A percentile compares a stretch with the other conserved stretches of the same genome.
phyloP scores from a whole-genome alignment of 1,140 invertebrate genomes.

The Trachelipus rathkii region DNA sequence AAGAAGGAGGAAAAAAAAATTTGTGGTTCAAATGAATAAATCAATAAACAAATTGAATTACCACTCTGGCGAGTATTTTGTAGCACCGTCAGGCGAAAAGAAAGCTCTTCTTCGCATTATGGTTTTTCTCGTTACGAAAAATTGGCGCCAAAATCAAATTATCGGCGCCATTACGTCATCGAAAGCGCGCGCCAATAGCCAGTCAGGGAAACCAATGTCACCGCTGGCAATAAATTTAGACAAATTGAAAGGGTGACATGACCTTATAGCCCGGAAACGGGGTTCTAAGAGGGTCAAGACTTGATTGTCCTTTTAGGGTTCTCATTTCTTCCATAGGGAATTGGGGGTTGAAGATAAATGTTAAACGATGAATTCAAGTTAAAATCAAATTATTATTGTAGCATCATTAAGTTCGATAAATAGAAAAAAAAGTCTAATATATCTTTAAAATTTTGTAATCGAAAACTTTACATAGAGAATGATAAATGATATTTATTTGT shows the following conservation, averaged over 20 bases:
- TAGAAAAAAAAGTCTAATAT: too few relatives aligned
- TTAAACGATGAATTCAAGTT: too few relatives aligned
- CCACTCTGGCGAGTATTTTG: constrained; percentile 8
- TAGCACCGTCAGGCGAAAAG: neutral
- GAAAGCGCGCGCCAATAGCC: neutral
- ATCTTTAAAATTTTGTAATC: too few relatives aligned
- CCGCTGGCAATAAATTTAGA: neutral
- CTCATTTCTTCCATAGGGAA: too few relatives aligned
- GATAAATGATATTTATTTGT: too few relatives aligned
- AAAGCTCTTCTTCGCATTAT: neutral
- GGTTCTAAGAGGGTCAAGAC: neutral
- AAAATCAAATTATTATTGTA: too few relatives aligned
- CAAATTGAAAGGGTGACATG: neutral
- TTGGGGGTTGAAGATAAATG: too few relatives aligned
- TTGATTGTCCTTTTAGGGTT: neutral
- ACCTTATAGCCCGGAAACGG: neutral
- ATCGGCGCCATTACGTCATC: constrained; percentile 10
- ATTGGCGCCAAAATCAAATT: constrained; percentile 8
- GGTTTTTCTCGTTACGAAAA: constrained; percentile 9
- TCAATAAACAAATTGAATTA: neutral
- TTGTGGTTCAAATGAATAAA: neutral
- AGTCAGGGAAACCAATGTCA: neutral
- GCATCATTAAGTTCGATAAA: too few relatives aligned
- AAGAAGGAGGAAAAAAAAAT: too few relatives aligned
- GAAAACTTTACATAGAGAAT: too few relatives aligned